Evolutionary conservation across 2,113 vertebrate species (phyloP).

Genomic region (Larimichthys crocea): DNA sequence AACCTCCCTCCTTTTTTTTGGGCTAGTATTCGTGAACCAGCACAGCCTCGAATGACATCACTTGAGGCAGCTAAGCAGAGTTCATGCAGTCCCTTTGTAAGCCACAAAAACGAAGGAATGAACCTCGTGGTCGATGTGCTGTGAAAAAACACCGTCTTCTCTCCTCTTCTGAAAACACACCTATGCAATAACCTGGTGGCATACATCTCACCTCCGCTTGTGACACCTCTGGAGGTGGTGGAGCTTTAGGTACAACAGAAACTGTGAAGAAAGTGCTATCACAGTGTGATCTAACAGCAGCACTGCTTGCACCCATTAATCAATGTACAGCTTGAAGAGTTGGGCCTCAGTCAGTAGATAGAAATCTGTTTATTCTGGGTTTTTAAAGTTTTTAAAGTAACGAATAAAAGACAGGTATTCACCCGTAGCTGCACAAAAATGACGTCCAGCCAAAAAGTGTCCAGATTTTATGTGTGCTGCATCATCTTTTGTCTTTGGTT

Average conservation of each 20-base stretch:
- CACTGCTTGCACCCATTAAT: not conserved
- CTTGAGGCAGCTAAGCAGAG: not conserved
- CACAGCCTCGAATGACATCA: not conserved
- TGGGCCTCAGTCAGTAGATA: not conserved
- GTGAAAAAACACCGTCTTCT: conserved; percentile 1
- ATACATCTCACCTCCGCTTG: conserved; percentile 34
- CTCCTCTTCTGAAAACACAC: not conserved
- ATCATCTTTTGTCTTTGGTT: conserved; percentile 10
- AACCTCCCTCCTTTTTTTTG: not conserved
- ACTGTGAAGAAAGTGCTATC: conserved; percentile 3
- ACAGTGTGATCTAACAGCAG: conserved; percentile 7
- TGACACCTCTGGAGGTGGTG: conserved; percentile 9
- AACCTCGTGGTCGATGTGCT: not conserved
- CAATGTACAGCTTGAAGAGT: not conserved
- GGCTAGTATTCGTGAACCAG: not conserved
- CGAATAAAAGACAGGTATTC: conserved; percentile 26
- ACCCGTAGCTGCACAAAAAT: conserved; percentile 1
- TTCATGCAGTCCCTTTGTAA: not conserved
- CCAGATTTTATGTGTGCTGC: not conserved
- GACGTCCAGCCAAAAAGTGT: too few species aligned
- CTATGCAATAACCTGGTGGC: conserved; percentile 1
- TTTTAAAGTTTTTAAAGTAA: conserved; percentile 53
- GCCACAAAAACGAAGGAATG: not conserved
- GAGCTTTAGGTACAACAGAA: conserved; percentile 16
- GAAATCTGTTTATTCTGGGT: conserved; percentile 10